Evolutionary conservation across 2,797 vertebrate species (phyloP), one percentile per base, ranked within the genome.

Genomic region (Micropoecilia bifurca): DNA sequence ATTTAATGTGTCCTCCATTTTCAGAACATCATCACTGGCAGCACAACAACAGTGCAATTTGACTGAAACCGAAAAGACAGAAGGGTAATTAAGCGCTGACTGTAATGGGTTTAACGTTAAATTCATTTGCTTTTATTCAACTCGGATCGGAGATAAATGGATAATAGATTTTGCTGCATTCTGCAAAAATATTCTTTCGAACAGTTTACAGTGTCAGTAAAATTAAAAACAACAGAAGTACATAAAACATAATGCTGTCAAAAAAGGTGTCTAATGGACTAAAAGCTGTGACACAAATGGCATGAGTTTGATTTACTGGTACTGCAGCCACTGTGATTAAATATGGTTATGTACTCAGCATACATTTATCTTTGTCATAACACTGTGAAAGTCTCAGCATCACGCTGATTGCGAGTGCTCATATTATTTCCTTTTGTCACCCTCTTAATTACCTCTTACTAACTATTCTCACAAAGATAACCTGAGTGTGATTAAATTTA

Each of bases 331-430:
- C 50, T 78, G 16, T 88, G 86, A 87, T 92, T 83, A 87, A 89
- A 89, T 83, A 77, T 68, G 71, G n/a, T 82, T 83, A 78, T 73
- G 20, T 90, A 77, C 76, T 85, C 71, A 75, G 71, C n/a, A 1
- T 57, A 61, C 84, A 89, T 91, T 90, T 75, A 87, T 91, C 87
- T 85, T 79, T 83, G 90, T 88, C 88, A 85, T 71, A 63, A 80
- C 55, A 78, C 82, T 83, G 78, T 43, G 72, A 84, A 77, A 78
- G 41, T 61, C 45, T 75, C 63, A 25, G 80, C 76, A 30, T 79
- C 57, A 66, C 46, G 69, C 22, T 75, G 88, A 75, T 72, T 61
- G 46, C 82, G 78, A 87, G 85, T 43, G 68, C 77, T 81, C 18
- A 81, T 73, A 78, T 85, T 85, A 63, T 75, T 71, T 79, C 71